A percentile compares a stretch with the other conserved stretches of the same genome.
Conservation (phyloP, 2,113 vertebrate genomes). For the Cervus canadensis region DNA sequence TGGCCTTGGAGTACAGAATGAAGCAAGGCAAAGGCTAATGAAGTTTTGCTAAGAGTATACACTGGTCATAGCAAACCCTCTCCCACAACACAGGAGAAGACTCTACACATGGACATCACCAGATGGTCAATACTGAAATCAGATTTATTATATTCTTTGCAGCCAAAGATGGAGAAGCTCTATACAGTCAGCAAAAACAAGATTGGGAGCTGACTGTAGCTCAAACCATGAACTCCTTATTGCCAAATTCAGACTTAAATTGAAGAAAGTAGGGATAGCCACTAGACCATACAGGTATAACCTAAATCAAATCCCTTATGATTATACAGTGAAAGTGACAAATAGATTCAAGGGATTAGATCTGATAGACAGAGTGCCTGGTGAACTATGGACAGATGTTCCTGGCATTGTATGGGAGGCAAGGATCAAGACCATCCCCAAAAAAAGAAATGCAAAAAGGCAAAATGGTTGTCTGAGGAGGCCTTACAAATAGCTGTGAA, state of each 20-base stretch:
- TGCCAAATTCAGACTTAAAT: neutral
- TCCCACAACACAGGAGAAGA: no score
- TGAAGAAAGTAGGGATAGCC: neutral
- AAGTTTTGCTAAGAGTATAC: no score
- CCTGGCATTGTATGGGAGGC: neutral
- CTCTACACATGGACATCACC: neutral
- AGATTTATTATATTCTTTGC: neutral
- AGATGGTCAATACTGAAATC: accelerated
- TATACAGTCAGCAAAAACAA: neutral
- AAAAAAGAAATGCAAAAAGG: neutral
- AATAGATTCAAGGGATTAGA: neutral
- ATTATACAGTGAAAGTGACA: neutral
- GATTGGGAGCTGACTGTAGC: neutral
- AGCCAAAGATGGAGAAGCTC: neutral
- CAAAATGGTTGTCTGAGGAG: neutral
- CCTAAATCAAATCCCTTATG: neutral
- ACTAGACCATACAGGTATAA: neutral
- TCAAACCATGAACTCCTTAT: neutral
- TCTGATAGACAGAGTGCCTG: neutral
- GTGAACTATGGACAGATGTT: neutral
- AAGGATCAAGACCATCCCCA: neutral
- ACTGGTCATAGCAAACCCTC: no score
- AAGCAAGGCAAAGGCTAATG: no score
- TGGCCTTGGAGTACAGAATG: no score
- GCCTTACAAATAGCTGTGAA: neutral